Conservation (phyloP, 2,797 vertebrate genomes). For the Enteromius thamalakanensis region DNA sequence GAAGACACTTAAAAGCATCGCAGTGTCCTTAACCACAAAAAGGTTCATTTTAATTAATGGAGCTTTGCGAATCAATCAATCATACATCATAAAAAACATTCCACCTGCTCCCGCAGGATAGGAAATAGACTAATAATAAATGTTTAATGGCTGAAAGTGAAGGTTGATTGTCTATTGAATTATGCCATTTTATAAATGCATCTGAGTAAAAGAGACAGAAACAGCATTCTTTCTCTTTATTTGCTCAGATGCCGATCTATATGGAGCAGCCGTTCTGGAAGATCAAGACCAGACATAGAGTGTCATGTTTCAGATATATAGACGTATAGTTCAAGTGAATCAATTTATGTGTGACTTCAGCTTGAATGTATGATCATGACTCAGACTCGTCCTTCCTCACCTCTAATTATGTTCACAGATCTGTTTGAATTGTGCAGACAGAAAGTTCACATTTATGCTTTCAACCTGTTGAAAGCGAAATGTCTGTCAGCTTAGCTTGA, state of each 20-base stretch:
- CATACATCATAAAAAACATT: constrained; percentile 37
- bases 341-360: neutral
- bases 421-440: neutral
- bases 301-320: neutral
- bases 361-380: neutral
- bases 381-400: neutral
- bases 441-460: neutral
- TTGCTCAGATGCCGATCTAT: neutral
- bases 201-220: neutral
- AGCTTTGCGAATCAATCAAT: constrained; percentile 47
- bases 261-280: neutral
- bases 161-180: constrained; percentile 25
- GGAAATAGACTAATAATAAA: constrained; percentile 26
- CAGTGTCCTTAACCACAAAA: constrained; percentile 40
- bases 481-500: constrained; percentile 5
- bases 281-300: neutral
- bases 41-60: constrained; percentile 47
- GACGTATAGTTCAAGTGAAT: neutral
- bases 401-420: neutral
- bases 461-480: constrained; percentile 3
- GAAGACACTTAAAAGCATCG: constrained; percentile 42
- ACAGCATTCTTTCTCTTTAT: neutral
- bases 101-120: constrained; percentile 19
- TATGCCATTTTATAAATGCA: constrained; percentile 5
- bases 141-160: constrained; percentile 38